phyloP scores from a whole-genome alignment of 2,113 vertebrate species.

The Rhinichthys klamathensis region DNA sequence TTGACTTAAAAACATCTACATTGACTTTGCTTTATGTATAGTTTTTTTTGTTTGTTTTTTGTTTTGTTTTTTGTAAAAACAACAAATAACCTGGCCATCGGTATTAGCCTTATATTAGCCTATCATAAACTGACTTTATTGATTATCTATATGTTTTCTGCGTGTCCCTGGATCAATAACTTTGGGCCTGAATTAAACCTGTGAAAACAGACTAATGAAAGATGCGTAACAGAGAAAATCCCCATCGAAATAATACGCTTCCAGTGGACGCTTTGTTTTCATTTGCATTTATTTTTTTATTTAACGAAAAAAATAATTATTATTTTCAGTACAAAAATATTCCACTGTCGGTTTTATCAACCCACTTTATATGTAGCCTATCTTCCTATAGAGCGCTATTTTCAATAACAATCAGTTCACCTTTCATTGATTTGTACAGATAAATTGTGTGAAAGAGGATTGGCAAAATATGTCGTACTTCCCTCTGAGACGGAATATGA shows the following conservation, averaged over 20 bases:
- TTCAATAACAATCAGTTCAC: background rate
- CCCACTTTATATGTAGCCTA: conserved; percentile 53
- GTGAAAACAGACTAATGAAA: background rate
- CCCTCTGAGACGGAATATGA: background rate
- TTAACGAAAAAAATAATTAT: conserved; percentile 76
- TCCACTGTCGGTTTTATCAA: conserved; percentile 70
- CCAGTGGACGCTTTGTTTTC: conserved; percentile 12
- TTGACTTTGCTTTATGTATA: no score
- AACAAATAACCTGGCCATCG: no score
- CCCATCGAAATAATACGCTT: background rate
- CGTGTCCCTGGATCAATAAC: no score
- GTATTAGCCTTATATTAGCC: no score
- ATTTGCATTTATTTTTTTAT: conserved; percentile 67
- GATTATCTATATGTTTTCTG: no score
- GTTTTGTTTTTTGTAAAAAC: no score
- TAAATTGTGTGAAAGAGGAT: background rate
- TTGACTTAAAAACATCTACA: no score
- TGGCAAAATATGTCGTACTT: background rate
- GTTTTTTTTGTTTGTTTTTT: no score
- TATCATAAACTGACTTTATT: no score
- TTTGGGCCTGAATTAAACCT: no score
- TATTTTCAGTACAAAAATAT: conserved; percentile 80
- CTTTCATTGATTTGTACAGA: background rate
- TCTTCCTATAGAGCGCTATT: background rate
- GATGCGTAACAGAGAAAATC: background rate